A percentile compares a stretch with the other conserved stretches of the same genome.
These are phyloP conservation scores for Onychostoma macrolepis DNA, from an alignment of 2,113 vertebrate species.

Conservation along the genomic window DNA sequence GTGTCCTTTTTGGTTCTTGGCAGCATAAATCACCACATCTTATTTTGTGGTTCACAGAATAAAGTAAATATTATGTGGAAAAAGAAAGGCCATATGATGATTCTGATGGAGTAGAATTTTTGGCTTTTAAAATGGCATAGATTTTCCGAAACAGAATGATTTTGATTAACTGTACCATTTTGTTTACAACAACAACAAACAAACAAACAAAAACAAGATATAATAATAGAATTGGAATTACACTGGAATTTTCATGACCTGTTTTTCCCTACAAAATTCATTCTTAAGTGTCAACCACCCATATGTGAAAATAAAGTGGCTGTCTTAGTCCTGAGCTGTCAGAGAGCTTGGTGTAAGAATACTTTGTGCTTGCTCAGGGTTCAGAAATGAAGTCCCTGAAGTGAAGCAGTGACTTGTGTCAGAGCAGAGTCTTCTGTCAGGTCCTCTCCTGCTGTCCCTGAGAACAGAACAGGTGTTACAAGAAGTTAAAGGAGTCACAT, in stretches of 20 bases:
- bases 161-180: background rate
- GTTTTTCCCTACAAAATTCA: background rate
- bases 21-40: background rate
- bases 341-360: background rate
- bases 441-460: background rate
- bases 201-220: background rate
- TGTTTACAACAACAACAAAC: background rate
- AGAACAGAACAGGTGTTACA: constrained; percentile 8
- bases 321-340: background rate
- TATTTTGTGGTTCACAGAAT: background rate
- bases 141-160: background rate
- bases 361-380: background rate
- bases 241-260: background rate
- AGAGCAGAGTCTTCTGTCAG: background rate
- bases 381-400: background rate
- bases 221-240: background rate
- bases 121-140: background rate
- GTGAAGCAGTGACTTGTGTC: background rate
- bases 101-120: background rate
- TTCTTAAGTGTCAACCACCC: background rate
- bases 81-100: background rate
- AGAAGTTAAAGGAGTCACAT: background rate
- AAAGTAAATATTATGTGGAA: background rate
- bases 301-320: background rate
- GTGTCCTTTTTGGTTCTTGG: background rate